Base-by-base conservation (phyloP, 2,113 vertebrate species). In the Pampusana beccarii region DNA sequence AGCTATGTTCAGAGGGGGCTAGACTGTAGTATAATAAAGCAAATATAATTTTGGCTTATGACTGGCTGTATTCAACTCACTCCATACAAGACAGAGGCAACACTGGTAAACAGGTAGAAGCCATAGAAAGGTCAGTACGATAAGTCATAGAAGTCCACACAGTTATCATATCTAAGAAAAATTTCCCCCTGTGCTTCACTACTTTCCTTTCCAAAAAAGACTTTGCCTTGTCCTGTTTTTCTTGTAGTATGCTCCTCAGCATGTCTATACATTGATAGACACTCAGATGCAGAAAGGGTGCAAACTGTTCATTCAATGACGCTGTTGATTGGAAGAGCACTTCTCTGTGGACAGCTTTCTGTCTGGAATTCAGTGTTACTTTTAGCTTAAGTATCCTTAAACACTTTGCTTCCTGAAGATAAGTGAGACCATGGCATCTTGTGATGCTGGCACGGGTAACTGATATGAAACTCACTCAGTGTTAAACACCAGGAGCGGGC, bases 391-490 rank as follows among this genome's bases (percentile, higher is more conserved):
- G 2, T 38, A 56, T 34, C 9, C 6, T 70, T 86, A 51, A 60
- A 58, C 2, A n/a, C 19, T 80, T 75, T 34, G 3, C 5, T 60
- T 82, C 66, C 69, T 1, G 3, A 69, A 69, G 28, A 46, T 60
- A 0, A 4, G 34, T 17, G 7, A 61, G 28, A 28, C 6, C 0
- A 5, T 34, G 62, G 10, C 4, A 65, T 16, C 34, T 51, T 14
- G 3, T 53, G 12, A 21, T 34, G 5, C 33, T 74, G 12, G 5
- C 24, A 38, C 25, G 42, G 8, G 16, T 60, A n/a, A 60, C 20
- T 40, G 24, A 82, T 20, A 11, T 34, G 19, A 79, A 70, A 56
- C 12, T 71, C 19, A 3, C 33, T 64, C 26, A 51, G 5, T 20
- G 29, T 57, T 42, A 66, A 78, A 28, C 6, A 81, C 7, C 6